Base-by-base conservation (phyloP, 1,140 invertebrate species). In the Steinernema feltiae region DNA sequence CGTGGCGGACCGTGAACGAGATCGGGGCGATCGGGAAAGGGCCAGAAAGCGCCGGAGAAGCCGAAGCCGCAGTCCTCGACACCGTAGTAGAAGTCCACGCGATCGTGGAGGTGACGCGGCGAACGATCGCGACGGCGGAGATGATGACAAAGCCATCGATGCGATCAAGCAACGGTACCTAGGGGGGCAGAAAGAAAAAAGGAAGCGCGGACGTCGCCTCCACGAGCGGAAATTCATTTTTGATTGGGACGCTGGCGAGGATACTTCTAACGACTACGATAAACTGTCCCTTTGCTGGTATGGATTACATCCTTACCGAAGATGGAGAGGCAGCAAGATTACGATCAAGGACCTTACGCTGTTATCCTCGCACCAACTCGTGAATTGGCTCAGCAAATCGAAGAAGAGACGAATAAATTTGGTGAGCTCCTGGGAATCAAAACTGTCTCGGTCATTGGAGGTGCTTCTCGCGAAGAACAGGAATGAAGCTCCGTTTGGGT, bases 181-280 rank as follows among this genome's bases (percentile, higher is more conserved):
- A 97, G 89, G 99, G n/a, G 94, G 94, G 7, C 90, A 95, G 21
- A 88, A 94, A 0, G 98, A 98, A 84, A 97, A 95, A 85, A 73
- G 81, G 15, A 86, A 86, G 48, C 89, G 94, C 48, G 92, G 97
- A 0, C 88, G 97, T 32, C 89, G 95, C 78, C 88, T 98, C 1
- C 99, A 99, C 89, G 97, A 99, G 85, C 89, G 96, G 1, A 99
- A 99, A 88, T 99, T 99, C 90, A 96, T 99, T 0, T 99, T 99
- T 89, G 97, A 99, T 88, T 99, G 97, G 97, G 97, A 99, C 89
- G 94, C 94, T 1, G 92, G 92, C 0, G 97, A 99, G 87, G 97
- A 99, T 83, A 99, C 97, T 0, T 95, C 94, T 21, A 92, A 92
- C 78, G 97, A 99, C 90, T 99, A 99, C 83, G 99, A 99, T 87